Evolutionary conservation across 2,888 invertebrate species (phyloP), one percentile per base, ranked within the genome.

Genomic region (Aplocera efformata): DNA sequence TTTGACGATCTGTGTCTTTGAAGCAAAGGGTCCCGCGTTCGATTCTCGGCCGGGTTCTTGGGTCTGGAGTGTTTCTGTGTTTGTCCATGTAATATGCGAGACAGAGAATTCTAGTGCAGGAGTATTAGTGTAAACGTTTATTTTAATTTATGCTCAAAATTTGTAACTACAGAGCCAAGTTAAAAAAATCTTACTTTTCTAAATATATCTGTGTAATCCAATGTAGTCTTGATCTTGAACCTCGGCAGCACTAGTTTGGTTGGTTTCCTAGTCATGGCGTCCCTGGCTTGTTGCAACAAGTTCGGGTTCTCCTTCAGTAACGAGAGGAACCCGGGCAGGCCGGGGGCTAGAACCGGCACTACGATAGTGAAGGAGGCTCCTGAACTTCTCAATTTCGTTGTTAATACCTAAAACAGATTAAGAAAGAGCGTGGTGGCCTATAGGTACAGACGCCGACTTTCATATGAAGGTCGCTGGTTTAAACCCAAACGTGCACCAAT

Each of bases 161-260:
- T n/a, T n/a, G n/a, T n/a, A n/a, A n/a, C n/a, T n/a, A n/a, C n/a
- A n/a, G n/a, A n/a, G n/a, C n/a, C n/a, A n/a, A n/a, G n/a, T n/a
- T n/a, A n/a, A n/a, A n/a, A n/a, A n/a, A n/a, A 6, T 8, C 17
- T 52, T 53, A 81, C 81, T 56, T 60, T 48, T 57, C 64, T 60
- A 7, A 81, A 45, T 27, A 63, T 60, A 7, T 60, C 63, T 2
- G 65, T 67, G 63, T 70, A 69, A 37, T 79, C 72, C 1, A 77
- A 38, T 17, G 47, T 47, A 0, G 63, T 64, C 42, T 74, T 80
- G 4, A 81, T 72, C 53, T 73, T 75, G 24, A 81, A 60, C 17
- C 63, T 63, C 1, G 81, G 81, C 8, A 82, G 1, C 3, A 43
- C 36, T 0, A 79, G n/a, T 6, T 37, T 61, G 1, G 73, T 3